Percentiles rank a stretch among this genome's conserved stretches.
Conservation (phyloP, 2,888 invertebrate genomes). For the Nysson spinosus region DNA sequence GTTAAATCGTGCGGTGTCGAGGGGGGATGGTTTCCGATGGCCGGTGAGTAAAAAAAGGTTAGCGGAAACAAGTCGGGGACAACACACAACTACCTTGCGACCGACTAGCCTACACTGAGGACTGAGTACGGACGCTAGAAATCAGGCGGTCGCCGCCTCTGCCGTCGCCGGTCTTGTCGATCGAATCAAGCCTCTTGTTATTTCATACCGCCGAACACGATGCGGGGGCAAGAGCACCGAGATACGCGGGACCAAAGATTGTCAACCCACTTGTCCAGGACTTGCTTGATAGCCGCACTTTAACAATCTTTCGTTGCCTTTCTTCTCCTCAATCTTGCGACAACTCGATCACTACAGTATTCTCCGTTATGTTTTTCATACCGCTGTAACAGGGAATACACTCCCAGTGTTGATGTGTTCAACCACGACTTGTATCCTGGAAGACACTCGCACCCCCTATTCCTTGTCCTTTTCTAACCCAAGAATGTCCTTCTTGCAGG, state of each 20-base stretch:
- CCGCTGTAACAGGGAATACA: too few species aligned
- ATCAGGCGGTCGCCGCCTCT: constrained; percentile 62
- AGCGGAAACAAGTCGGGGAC: constrained; percentile 16
- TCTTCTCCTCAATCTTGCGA: too few species aligned
- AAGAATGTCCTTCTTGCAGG: too few species aligned
- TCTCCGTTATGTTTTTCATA: too few species aligned
- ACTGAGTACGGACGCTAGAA: constrained; percentile 75
- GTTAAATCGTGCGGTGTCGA: not conserved
- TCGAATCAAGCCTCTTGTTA: constrained; percentile 65
- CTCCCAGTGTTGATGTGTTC: too few species aligned
- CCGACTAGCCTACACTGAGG: constrained; percentile 78
- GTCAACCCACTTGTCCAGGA: not conserved
- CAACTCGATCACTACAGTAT: too few species aligned
- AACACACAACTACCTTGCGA: constrained; percentile 68
- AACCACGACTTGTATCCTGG: too few species aligned
- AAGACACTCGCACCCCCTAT: too few species aligned
- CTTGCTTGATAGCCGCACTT: too few species aligned
- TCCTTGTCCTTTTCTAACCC: too few species aligned
- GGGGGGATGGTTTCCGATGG: too few species aligned
- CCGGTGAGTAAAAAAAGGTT: not conserved
- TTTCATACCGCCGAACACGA: constrained; percentile 68
- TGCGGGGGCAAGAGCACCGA: constrained; percentile 28
- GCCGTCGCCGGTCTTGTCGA: constrained; percentile 54
- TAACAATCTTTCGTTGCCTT: too few species aligned
- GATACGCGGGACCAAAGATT: constrained; percentile 4